These are phyloP conservation scores for Cryptocephalus moraei DNA, from an alignment of 2,888 invertebrate genomes.

Conservation along the genomic window DNA sequence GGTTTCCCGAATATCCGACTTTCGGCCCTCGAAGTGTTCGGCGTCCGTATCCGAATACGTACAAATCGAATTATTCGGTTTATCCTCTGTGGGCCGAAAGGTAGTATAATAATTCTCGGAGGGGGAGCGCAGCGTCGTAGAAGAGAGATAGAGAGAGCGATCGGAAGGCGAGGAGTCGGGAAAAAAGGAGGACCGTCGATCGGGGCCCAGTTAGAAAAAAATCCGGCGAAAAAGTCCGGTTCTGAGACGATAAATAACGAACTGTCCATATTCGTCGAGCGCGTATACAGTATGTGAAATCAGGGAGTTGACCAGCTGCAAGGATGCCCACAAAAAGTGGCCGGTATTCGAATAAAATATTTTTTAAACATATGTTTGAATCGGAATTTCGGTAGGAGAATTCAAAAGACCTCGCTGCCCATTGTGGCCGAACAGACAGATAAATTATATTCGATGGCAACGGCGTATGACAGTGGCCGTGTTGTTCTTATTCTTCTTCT, in stretches of 20 bases:
- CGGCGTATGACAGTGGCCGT: slow-evolving; percentile 38
- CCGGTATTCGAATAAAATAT: slow-evolving; percentile 38
- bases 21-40: too few species aligned
- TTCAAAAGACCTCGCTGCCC: slow-evolving; percentile 34
- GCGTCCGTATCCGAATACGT: too few species aligned
- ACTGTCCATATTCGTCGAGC: slow-evolving; percentile 23
- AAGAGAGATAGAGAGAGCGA: too few species aligned
- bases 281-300: slow-evolving; percentile 22
- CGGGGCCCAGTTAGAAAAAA: slow-evolving; percentile 7
- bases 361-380: slow-evolving; percentile 40
- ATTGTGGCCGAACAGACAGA: slow-evolving; percentile 39
- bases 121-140: slow-evolving; percentile 1
- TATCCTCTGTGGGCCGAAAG: not conserved
- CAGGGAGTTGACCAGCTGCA: slow-evolving; percentile 28
- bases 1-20: too few species aligned
- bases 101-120: slow-evolving; percentile 6
- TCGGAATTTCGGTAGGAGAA: slow-evolving; percentile 37
- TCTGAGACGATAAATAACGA: slow-evolving; percentile 20
- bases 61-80: not conserved
- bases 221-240: slow-evolving; percentile 15
- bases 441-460: slow-evolving; percentile 38
- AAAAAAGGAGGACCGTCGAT: slow-evolving; percentile 6
- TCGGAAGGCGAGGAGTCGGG: not conserved
- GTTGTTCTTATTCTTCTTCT: slow-evolving; percentile 11
- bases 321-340: slow-evolving; percentile 26